These are phyloP conservation scores for Cecropterus lyciades DNA, from an alignment of 1,140 invertebrate species.

Conservation along the genomic window DNA sequence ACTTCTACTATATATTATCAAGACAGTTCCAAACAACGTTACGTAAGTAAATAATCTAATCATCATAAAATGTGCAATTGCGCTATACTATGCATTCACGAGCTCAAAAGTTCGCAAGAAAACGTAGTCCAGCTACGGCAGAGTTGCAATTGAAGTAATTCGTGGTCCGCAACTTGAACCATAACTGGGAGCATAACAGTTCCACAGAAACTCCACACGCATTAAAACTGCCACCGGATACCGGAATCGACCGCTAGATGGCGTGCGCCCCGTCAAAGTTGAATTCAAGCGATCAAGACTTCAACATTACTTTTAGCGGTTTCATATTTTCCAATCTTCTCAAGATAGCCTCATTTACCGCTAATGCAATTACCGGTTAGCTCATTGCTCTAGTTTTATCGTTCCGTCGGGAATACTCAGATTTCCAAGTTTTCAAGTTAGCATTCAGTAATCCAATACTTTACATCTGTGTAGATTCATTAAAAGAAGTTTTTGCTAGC, in stretches of 20 bases:
- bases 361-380: constrained; percentile 33
- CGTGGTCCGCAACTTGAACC: constrained; percentile 61
- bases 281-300: constrained; percentile 64
- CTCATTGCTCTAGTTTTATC: constrained; percentile 36
- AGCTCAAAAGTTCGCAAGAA: constrained; percentile 43
- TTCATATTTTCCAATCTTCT: constrained; percentile 42
- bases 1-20: too few species aligned
- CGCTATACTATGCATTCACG: constrained; percentile 6
- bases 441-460: constrained; percentile 20
- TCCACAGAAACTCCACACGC: constrained; percentile 57
- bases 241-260: constrained; percentile 67
- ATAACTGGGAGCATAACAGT: constrained; percentile 66
- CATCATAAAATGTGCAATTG: constrained; percentile 23
- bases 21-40: neutral
- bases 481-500: neutral
- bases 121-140: constrained; percentile 49
- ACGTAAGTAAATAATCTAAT: constrained; percentile 21
- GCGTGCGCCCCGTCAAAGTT: constrained; percentile 57
- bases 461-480: constrained; percentile 2
- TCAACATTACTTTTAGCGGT: constrained; percentile 53
- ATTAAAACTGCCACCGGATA: constrained; percentile 67
- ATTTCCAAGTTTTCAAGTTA: constrained; percentile 28
- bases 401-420: constrained; percentile 30
- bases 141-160: constrained; percentile 63
- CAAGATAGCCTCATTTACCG: constrained; percentile 29